phyloP scores from a whole-genome alignment of 92 coral and sea anemone species.

The Umimayanthus kanabou region DNA sequence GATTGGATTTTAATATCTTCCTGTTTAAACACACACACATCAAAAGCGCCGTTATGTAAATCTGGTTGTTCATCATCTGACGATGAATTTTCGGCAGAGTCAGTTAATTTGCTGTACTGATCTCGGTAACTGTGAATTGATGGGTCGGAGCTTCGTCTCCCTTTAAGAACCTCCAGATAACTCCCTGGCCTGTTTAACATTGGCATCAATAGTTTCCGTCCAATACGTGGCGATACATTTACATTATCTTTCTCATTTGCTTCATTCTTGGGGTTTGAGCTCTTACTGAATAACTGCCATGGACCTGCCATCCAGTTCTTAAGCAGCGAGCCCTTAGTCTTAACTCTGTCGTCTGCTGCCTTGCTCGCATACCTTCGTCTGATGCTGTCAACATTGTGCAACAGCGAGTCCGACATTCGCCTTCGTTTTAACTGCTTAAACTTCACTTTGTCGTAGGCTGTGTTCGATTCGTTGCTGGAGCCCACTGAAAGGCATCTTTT shows the following conservation, averaged over 20 bases:
- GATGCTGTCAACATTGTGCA: conserved; percentile 18
- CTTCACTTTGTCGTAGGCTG: not conserved
- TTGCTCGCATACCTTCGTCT: conserved; percentile 22
- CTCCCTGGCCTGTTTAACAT: conserved; percentile 36
- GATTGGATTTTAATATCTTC: conserved; percentile 36
- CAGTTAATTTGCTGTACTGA: not conserved
- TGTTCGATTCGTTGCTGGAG: not conserved
- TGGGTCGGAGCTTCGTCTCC: conserved; percentile 28
- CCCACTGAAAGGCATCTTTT: conserved; percentile 33
- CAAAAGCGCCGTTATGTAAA: conserved; percentile 9
- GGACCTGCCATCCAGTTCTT: conserved; percentile 17
- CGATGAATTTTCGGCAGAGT: conserved; percentile 14
- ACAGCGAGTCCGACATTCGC: conserved; percentile 31
- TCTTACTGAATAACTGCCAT: conserved; percentile 17
- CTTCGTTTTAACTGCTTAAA: not conserved
- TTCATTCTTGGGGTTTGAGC: conserved; percentile 4
- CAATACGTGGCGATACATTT: conserved; percentile 23
- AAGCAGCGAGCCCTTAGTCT: conserved; percentile 16
- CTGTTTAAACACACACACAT: conserved; percentile 25
- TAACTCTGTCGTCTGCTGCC: conserved; percentile 1
- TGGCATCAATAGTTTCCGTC: conserved; percentile 34
- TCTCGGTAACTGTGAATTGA: not conserved
- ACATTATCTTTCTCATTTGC: not conserved
- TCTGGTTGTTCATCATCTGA: conserved; percentile 21
- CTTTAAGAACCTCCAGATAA: conserved; percentile 12